A percentile compares a stretch with the other conserved stretches of the same genome.
Evolutionary conservation across 2,113 vertebrate genomes (phyloP).

Genomic region (Rousettus leschenaultii): DNA sequence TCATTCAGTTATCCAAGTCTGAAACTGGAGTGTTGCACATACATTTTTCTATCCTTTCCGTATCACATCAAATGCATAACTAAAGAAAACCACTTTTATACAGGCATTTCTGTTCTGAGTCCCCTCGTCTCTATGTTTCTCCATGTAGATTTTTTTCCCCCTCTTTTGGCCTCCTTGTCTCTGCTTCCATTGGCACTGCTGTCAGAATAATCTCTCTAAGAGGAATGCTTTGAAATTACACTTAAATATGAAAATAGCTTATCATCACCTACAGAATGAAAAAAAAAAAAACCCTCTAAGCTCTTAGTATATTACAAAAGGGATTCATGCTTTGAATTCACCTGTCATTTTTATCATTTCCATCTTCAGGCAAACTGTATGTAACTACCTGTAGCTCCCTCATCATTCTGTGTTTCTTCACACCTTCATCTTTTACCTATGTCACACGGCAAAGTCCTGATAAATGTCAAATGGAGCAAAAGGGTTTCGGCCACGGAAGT

Average conservation of each 20-base stretch:
- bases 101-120: background rate
- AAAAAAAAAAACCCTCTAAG: background rate
- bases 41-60: background rate
- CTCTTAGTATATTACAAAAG: background rate
- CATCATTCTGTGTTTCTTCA: accelerated
- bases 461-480: background rate
- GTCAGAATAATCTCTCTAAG: background rate
- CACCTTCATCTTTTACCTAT: background rate
- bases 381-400: background rate
- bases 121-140: background rate
- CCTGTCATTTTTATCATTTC: background rate
- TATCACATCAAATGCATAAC: background rate
- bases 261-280: too few relatives aligned
- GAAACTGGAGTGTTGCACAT: background rate
- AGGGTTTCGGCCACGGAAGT: background rate
- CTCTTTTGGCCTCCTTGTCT: background rate
- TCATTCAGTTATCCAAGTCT: background rate
- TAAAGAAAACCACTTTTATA: background rate
- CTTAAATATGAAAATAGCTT: background rate
- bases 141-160: accelerated
- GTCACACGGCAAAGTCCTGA: background rate
- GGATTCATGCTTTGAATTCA: background rate
- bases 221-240: background rate
- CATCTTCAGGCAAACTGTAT: background rate
- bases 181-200: background rate